Evolutionary conservation across 2,888 invertebrate species (phyloP).

Genomic region (Himalopsyche anomala): DNA sequence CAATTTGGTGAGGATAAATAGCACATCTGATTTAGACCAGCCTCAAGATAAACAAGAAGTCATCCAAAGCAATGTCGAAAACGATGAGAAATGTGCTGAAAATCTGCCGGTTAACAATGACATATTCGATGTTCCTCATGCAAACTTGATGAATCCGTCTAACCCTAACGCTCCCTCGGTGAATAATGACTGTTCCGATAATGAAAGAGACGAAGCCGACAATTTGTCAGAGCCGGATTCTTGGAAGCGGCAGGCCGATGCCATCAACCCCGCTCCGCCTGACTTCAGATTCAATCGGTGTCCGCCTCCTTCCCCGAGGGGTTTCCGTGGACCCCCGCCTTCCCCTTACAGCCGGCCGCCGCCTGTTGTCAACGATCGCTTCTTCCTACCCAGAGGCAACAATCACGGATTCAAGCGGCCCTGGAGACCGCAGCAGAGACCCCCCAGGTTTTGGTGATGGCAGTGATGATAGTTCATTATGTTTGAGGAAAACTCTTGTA

Average conservation of each 20-base stretch:
- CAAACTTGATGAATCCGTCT: slow-evolving; percentile 55
- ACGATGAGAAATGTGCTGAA: not conserved
- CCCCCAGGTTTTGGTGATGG: slow-evolving; percentile 53
- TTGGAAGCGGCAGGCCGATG: slow-evolving; percentile 47
- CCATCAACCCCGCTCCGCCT: slow-evolving; percentile 57
- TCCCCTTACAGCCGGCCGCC: slow-evolving; percentile 41
- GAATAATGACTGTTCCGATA: slow-evolving; percentile 3
- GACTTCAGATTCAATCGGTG: slow-evolving; percentile 35
- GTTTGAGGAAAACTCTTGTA: not conserved
- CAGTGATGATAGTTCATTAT: slow-evolving; percentile 45
- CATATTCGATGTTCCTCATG: slow-evolving; percentile 53
- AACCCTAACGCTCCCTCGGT: slow-evolving; percentile 50
- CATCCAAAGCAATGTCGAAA: not conserved
- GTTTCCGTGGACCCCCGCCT: slow-evolving; percentile 17
- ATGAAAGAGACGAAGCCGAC: slow-evolving; percentile 23
- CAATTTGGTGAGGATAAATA: slow-evolving; percentile 60
- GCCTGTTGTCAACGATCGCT: slow-evolving; percentile 47
- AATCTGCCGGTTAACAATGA: slow-evolving; percentile 30
- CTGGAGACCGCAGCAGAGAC: slow-evolving; percentile 55
- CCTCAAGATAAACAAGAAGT: not conserved
- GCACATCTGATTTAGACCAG: slow-evolving; percentile 29
- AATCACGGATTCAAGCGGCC: slow-evolving; percentile 55
- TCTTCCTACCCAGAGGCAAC: slow-evolving; percentile 49
- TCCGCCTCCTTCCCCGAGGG: not conserved
- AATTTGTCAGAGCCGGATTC: slow-evolving; percentile 47